Evolutionary conservation across 2,113 vertebrate species (phyloP), one percentile per base, ranked within the genome.

Genomic region (Sinocyclocheilus anshuiensis): DNA sequence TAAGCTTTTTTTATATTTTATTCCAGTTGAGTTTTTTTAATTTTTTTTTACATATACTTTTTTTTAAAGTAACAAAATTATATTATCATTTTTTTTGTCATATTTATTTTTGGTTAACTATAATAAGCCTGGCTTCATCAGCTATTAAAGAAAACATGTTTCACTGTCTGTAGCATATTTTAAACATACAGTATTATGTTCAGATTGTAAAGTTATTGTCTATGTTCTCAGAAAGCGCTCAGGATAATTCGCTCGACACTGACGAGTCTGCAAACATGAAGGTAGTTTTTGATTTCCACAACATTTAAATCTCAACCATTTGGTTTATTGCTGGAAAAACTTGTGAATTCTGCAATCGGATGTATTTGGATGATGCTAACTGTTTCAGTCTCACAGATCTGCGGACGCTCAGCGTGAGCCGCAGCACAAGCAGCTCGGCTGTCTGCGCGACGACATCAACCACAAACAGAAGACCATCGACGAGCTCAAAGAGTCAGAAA

Each of bases 391-490:
- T 33, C 29, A 33, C 29, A 96, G 96, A 92, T 33, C 29, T 33
- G 95, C 96, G 95, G 96, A 96, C 84, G 95, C 87, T 24, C 96
- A 96, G 78, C 95, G 95, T 18, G 96, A 97, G 81, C 90, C 93
- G 8, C 96, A 97, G 90, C 96, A 96, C 92, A 96, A 97, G 90
- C 97, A 97, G 93, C 93, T 97, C 83, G 93, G 95, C 29, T 94
- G 93, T 82, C 96, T 98, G 81, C 94, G 97, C 6, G 97, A 97
- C 3, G 96, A 98, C 93, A 97, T 97, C 94, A 96, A 96, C 24
- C 95, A 96, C 90, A 97, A 97, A 86, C 96, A 97, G 94, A 96
- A 95, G 93, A 95, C 94, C 89, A 96, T 97, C 3, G 96, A 96
- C 9, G 95, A 97, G 82, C 94, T 98, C 79, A 95, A 93, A 83